Evolutionary conservation across 1,140 invertebrate genomes (phyloP).

Genomic region (Aradophagus sp.): DNA sequence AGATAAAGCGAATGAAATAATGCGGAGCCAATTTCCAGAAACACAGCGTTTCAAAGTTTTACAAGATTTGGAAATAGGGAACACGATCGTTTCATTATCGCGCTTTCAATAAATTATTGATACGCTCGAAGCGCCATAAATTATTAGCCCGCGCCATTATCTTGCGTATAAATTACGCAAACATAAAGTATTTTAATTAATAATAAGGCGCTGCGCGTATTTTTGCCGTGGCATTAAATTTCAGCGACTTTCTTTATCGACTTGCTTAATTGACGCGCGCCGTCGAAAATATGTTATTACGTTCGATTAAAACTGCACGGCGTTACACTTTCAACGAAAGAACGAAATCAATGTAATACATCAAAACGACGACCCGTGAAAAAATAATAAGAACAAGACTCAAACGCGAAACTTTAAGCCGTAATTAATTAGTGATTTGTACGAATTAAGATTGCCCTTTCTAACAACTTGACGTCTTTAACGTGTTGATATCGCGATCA

Average conservation of each 20-base stretch:
- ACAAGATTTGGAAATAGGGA: conserved; percentile 51
- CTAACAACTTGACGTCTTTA: conserved; percentile 21
- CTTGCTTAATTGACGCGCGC: conserved; percentile 38
- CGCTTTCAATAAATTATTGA: conserved; percentile 53
- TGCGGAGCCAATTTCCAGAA: conserved; percentile 44
- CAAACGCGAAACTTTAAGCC: conserved; percentile 32
- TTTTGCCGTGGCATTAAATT: conserved; percentile 32
- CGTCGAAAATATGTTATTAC: conserved; percentile 52
- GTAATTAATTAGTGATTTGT: conserved; percentile 50
- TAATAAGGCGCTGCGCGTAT: conserved; percentile 42
- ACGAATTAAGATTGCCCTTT: conserved; percentile 41
- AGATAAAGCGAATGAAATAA: conserved; percentile 54
- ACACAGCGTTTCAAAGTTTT: conserved; percentile 52
- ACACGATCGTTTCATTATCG: conserved; percentile 53
- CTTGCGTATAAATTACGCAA: conserved; percentile 47
- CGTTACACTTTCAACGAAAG: conserved; percentile 36
- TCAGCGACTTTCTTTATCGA: conserved; percentile 50
- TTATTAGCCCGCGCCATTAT: conserved; percentile 37
- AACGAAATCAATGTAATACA: conserved; percentile 38
- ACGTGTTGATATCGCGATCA: conserved; percentile 9
- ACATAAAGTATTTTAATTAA: conserved; percentile 51
- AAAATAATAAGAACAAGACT: conserved; percentile 47
- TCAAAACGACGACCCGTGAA: conserved; percentile 41
- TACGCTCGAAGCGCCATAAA: conserved; percentile 45
- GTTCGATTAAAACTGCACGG: conserved; percentile 40